Conservation (phyloP, 1,140 invertebrate genomes). For the Nephotettix cincticeps region DNA sequence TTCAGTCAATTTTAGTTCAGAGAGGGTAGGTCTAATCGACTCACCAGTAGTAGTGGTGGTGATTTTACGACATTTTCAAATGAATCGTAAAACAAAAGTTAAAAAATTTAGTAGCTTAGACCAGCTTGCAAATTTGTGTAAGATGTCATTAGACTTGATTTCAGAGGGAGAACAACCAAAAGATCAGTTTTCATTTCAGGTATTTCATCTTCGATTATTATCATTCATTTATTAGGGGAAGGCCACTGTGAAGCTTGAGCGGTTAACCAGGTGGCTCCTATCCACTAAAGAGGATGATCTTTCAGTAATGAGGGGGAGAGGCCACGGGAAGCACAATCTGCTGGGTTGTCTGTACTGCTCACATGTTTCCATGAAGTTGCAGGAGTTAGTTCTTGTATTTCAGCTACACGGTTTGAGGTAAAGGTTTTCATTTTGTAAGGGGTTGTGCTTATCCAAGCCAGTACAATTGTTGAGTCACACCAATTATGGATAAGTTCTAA, state of each 20-base stretch:
- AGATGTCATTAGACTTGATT: no score
- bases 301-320: constrained; percentile 8
- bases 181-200: no score
- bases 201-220: no score
- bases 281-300: constrained; percentile 29
- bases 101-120: no score
- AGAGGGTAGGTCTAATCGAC: no score
- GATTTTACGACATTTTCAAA: no score
- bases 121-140: no score
- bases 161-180: no score
- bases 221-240: no score
- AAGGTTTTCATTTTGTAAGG: constrained; percentile 21
- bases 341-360: constrained; percentile 38
- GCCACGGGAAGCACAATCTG: constrained; percentile 41
- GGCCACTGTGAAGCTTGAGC: neutral
- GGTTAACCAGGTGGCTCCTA: constrained; percentile 6
- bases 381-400: neutral
- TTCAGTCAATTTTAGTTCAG: no score
- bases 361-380: constrained; percentile 36
- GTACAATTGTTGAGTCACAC: constrained; percentile 27
- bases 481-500: neutral
- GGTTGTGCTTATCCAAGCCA: constrained; percentile 26
- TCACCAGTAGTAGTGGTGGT: no score
- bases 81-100: no score
- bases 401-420: constrained; percentile 20